Evolutionary conservation across 2,113 vertebrate species (phyloP), one percentile per base, ranked within the genome.

Genomic region (Notothenia rossii): DNA sequence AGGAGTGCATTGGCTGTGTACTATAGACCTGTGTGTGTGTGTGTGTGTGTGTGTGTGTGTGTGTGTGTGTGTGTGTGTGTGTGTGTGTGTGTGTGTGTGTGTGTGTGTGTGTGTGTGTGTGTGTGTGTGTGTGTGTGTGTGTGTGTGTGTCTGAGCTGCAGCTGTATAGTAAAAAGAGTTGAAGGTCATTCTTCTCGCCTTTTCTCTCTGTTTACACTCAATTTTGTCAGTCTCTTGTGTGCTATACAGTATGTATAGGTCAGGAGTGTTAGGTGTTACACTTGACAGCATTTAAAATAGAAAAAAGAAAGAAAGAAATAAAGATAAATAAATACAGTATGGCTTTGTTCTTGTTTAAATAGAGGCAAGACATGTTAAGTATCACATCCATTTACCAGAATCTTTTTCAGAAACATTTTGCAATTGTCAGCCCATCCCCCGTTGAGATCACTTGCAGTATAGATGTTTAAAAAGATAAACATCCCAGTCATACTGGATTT

Each of bases 391-490:
- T 69, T 33, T 17, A 50, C 20, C 50, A 15, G 29, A 12, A 20
- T 36, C 29, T 58, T 17, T 20, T 20, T 20, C 22, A 8, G 17
- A 5, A 33, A 33, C 45, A 56, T 58, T 77, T 40, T 54, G 17
- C 36, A 58, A 29, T 20, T 13, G 0, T 65, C 64, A 73, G 43
- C 54, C 29, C 15, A 65, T 67, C 3, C 5, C 5, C 50, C 65
- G 80, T 80, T 80, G 73, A 43, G 43, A 54, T 54, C 61, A 63
- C 50, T 81, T 59, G 25, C 56, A 73, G 20, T 61, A 46, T 63
- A 60, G 45, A 22, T 22, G 22, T 22, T 22, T 22, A 22, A 22
- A 22, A 22, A 22, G 22, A 14, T 67, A 10, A 53, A 29, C 46
- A 68, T 45, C 50, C 25, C 29, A 36, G 53, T 36, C 56, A 25